Base-by-base conservation (phyloP, 1,140 invertebrate genomes). In the Drosophila nasuta region DNA sequence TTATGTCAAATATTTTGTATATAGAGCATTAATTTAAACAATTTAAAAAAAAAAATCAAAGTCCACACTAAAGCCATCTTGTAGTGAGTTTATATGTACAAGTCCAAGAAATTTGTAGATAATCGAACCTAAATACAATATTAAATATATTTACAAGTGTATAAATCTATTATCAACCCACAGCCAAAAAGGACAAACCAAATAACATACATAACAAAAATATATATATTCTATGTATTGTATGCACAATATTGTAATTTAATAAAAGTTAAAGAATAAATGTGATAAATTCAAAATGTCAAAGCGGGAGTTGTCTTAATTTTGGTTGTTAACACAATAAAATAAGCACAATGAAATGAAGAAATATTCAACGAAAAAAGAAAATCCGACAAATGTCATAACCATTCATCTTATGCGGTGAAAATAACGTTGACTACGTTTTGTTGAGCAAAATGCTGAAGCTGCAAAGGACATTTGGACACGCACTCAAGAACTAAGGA, bases 271-370 rank as follows among this genome's bases (percentile, higher is more conserved):
- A 54, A 69, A 72, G 41, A 88, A 89, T 62, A 71, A 43, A 88
- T 88, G 83, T 88, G 83, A 88, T 88, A 89, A 78, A 75, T 81
- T 52, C 35, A 83, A 72, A 30, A 63, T 45, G 52, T 67, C 6
- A 63, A 38, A 35, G 25, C 62, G 52, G 62, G 62, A 8, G 66
- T 57, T 33, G 58, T 59, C 20, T 65, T 51, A 38, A 6, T 25
- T 25, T 33, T 35, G 6, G 35, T 38, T 6, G 33, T 10, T 43
- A 43, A 43, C 41, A 48, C 60, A 60, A 70, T 70, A 86, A 77
- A 79, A 72, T 76, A 86, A 82, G 82, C 72, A 56, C 57, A 78
- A 60, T 58, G 35, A 54, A 66, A 56, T 81, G 72, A 80, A 25
- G 48, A 58, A 43, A 38, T 13, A 67, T 54, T 0, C 20, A 70